Evolutionary conservation across 2,888 invertebrate species (phyloP).

Genomic region (Drosophila greeni): DNA sequence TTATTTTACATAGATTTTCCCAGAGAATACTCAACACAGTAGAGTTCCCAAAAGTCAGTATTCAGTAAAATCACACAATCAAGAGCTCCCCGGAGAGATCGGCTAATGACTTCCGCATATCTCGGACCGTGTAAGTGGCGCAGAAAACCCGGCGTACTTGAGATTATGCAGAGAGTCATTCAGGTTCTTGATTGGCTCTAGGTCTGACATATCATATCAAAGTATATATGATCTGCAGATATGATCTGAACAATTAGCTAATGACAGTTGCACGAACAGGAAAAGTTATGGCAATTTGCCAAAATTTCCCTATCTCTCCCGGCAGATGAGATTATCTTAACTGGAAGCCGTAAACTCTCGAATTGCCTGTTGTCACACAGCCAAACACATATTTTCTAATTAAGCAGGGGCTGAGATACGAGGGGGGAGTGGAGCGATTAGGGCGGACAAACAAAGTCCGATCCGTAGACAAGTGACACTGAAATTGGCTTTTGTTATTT

Average conservation of each 20-base stretch:
- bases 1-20: constrained; percentile 9
- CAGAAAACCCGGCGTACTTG: constrained; percentile 55
- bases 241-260: constrained; percentile 53
- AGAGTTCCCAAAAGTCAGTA: constrained; percentile 30
- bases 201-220: constrained; percentile 14
- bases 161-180: constrained; percentile 52
- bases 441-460: constrained; percentile 51
- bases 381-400: constrained; percentile 55
- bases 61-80: constrained; percentile 20
- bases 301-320: constrained; percentile 45
- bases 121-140: constrained; percentile 7
- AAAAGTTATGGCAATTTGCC: constrained; percentile 50
- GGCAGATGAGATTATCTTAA: constrained; percentile 37
- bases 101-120: constrained; percentile 43
- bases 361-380: constrained; percentile 40
- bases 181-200: constrained; percentile 19
- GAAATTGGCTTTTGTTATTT: constrained; percentile 56
- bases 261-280: constrained; percentile 43
- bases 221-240: constrained; percentile 32
- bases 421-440: constrained; percentile 35
- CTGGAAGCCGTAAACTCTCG: constrained; percentile 47
- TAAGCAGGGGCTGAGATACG: constrained; percentile 39
- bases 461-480: constrained; percentile 56
- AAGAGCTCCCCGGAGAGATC: constrained; percentile 37
- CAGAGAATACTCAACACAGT: constrained; percentile 11